Evolutionary conservation across 2,888 invertebrate species (phyloP), one percentile per base, ranked within the genome.

Genomic region (Lutraria lutraria): DNA sequence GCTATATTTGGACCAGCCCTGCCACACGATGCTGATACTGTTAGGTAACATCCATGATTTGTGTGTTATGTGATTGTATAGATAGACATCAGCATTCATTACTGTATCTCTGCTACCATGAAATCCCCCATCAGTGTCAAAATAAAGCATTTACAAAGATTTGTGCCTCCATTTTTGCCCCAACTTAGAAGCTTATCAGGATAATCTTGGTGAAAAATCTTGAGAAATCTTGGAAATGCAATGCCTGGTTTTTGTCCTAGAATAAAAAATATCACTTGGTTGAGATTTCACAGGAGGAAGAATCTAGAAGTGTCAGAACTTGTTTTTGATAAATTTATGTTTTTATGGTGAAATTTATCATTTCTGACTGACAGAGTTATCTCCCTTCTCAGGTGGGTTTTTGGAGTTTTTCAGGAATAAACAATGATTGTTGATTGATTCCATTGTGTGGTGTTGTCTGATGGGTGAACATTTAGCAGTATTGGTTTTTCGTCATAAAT

Each of bases 101-200:
- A 31, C 76, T 72, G 72, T 76, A 84, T 84, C 84, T 84, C 84
- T 31, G 54, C 0, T 76, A 60, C 29, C 83, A 76, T 25, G 76
- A 34, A 76, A 76, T 31, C 76, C 72, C 43, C 85, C 86, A 89
- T 92, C 92, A 92, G 79, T 92, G 92, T 92, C 92, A 92, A 60
- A 81, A 86, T 81, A 88, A 88, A 86, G 86, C 85, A 79, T 85
- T 76, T 80, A 86, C 86, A 53, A 81, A 89, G 88, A 91, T 89
- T 91, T 81, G 85, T 21, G 53, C 53, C 43, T 52, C 68, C 79
- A 86, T 91, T 86, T 83, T 87, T 81, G 60, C 81, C 60, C 52
- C 80, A 43, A 34, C 63, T 85, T 87, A 79, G 63, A 53, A 82
- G 82, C 60, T 89, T 89, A 89, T 89, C 85, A 29, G 60, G 68